Conservation (phyloP, 2,888 invertebrate genomes). For the Nymphalis urticae region DNA sequence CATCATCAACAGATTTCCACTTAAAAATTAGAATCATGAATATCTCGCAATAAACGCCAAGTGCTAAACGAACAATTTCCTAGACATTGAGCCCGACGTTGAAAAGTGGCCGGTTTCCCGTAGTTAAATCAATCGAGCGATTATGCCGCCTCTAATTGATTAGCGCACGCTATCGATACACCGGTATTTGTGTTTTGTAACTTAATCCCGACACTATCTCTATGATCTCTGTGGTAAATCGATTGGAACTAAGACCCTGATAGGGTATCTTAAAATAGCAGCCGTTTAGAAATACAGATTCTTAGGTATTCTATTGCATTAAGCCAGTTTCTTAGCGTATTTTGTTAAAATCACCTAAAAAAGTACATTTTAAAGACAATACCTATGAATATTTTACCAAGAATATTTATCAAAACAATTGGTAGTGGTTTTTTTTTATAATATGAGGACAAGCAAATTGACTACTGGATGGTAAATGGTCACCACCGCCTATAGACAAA, state of each 20-base stretch:
- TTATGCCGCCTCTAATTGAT: slow-evolving; percentile 54
- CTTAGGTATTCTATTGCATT: slow-evolving; percentile 5
- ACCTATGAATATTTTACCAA: too few relatives aligned
- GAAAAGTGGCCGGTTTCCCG: slow-evolving; percentile 55
- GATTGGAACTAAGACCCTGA: slow-evolving; percentile 17
- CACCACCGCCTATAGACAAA: too few relatives aligned
- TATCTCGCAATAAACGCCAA: slow-evolving; percentile 18
- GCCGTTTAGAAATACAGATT: slow-evolving; percentile 12
- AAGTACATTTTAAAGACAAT: too few relatives aligned
- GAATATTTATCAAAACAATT: too few relatives aligned
- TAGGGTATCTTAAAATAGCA: slow-evolving; percentile 4
- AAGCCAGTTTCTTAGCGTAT: slow-evolving; percentile 3
- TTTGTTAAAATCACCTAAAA: too few relatives aligned
- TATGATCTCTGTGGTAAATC: slow-evolving; percentile 19
- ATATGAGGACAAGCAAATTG: too few relatives aligned
- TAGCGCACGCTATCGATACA: slow-evolving; percentile 43
- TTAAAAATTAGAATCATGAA: slow-evolving; percentile 11
- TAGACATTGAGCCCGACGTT: slow-evolving; percentile 52
- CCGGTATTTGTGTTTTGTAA: slow-evolving; percentile 36
- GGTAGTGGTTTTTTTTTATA: too few relatives aligned
- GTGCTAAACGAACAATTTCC: slow-evolving; percentile 45
- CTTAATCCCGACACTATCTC: slow-evolving; percentile 35
- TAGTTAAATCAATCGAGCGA: slow-evolving; percentile 58
- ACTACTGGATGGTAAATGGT: too few relatives aligned
- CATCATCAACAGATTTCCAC: slow-evolving; percentile 4